Percentiles rank a stretch among this genome's conserved stretches.
Conservation (phyloP, 2,113 vertebrate genomes). For the Alethe diademata region DNA sequence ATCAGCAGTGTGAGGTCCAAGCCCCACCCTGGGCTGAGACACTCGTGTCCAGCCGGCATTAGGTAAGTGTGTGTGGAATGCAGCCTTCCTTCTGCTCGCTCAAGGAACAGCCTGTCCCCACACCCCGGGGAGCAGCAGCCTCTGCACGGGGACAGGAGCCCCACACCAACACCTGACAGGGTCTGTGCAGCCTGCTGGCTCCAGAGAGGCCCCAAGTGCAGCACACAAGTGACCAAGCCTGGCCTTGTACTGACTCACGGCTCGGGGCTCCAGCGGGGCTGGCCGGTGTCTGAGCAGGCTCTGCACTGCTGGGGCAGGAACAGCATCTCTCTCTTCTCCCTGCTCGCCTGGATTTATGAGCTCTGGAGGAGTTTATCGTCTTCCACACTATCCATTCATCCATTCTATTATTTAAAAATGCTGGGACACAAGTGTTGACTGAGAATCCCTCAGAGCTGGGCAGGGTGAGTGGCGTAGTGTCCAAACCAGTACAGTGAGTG, state of each 20-base stretch:
- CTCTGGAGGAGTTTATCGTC: not conserved
- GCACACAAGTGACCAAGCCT: not conserved
- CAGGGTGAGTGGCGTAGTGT: no score
- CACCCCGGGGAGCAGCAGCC: not conserved
- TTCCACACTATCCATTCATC: no score
- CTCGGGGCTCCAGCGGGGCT: no score
- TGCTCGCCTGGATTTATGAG: not conserved
- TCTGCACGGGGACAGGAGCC: not conserved
- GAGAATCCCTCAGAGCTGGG: no score
- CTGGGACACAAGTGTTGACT: no score
- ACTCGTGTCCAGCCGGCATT: not conserved
- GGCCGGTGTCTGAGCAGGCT: not conserved
- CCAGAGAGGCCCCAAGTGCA: not conserved
- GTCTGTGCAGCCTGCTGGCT: not conserved
- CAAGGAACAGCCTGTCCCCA: not conserved
- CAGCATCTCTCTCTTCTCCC: not conserved
- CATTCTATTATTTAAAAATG: no score
- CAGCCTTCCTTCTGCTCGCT: not conserved
- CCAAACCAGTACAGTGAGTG: no score
- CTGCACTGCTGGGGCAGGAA: accelerated
- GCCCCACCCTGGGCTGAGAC: slow-evolving; percentile 26
- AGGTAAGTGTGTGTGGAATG: slow-evolving; percentile 37
- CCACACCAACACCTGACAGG: accelerated
- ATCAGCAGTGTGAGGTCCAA: not conserved
- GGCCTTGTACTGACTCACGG: not conserved